These are phyloP conservation scores for Paragorgia papillata DNA, from an alignment of 92 coral and sea anemone genomes.

Conservation along the genomic window DNA sequence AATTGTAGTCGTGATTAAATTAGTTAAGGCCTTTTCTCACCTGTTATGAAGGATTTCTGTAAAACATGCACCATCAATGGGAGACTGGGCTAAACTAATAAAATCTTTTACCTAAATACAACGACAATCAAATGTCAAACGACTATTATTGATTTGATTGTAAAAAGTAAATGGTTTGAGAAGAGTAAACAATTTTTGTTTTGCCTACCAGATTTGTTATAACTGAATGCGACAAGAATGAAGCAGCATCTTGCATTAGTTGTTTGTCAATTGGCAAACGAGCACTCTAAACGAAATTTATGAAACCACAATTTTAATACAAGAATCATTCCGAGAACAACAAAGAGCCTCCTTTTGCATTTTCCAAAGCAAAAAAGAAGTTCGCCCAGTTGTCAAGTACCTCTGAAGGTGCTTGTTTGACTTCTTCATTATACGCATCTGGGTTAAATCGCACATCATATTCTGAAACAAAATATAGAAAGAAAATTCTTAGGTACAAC, in stretches of 20 bases:
- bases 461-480: constrained; percentile 49
- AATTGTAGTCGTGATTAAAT: no score
- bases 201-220: constrained; percentile 77
- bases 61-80: constrained; percentile 86
- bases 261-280: constrained; percentile 67
- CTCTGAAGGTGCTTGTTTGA: constrained; percentile 87
- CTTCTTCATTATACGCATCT: constrained; percentile 77
- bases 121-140: no score
- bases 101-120: constrained; percentile 82
- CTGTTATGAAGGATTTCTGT: constrained; percentile 93
- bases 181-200: no score
- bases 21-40: constrained; percentile 52
- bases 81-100: constrained; percentile 84
- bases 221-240: constrained; percentile 78
- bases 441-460: constrained; percentile 97
- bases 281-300: constrained; percentile 14
- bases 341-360: no score
- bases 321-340: no score
- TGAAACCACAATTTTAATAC: no score
- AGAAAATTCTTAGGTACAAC: no score
- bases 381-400: constrained; percentile 29
- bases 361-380: neutral
- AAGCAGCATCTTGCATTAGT: constrained; percentile 82
- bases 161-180: no score
- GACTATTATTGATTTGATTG: no score